A percentile compares a stretch with the other conserved stretches of the same genome.
These are phyloP conservation scores for Diploscapter pachys DNA, from an alignment of 1,140 invertebrate genomes.

Conservation along the genomic window DNA sequence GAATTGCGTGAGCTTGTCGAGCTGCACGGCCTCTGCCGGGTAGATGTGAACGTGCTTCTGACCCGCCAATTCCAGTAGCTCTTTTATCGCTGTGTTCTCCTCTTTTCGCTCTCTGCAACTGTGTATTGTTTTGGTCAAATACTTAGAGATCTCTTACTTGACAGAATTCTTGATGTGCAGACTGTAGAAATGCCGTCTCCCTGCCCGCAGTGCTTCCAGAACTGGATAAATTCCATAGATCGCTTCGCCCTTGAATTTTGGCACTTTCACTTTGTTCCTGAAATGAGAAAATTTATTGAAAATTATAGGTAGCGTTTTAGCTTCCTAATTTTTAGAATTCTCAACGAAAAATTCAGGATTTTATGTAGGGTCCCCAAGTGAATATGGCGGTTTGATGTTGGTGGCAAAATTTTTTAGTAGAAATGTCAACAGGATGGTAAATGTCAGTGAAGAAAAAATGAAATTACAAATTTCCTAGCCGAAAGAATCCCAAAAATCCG, in stretches of 20 bases:
- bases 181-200: conserved; percentile 12
- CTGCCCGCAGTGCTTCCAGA: conserved; percentile 17
- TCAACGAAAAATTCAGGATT: too few species aligned
- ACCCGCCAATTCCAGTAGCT: conserved; percentile 6
- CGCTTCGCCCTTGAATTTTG: conserved; percentile 22
- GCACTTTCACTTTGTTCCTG: conserved; percentile 5
- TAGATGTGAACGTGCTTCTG: neutral
- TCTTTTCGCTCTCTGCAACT: conserved; percentile 7
- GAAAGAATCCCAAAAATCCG: too few species aligned
- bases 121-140: neutral
- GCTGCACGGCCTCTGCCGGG: conserved; percentile 9
- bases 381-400: too few species aligned
- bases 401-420: too few species aligned
- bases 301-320: too few species aligned
- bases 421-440: too few species aligned
- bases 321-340: too few species aligned
- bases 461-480: too few species aligned
- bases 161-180: conserved; percentile 24
- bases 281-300: too few species aligned
- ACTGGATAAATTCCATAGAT: conserved; percentile 22
- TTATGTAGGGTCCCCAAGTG: too few species aligned
- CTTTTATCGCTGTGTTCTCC: conserved; percentile 2
- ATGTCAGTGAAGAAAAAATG: too few species aligned
- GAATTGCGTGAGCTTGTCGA: conserved; percentile 22
- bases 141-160: neutral